These are phyloP conservation scores for Lordiphosa clarofinis DNA, from an alignment of 1,140 invertebrate species.

Conservation along the genomic window DNA sequence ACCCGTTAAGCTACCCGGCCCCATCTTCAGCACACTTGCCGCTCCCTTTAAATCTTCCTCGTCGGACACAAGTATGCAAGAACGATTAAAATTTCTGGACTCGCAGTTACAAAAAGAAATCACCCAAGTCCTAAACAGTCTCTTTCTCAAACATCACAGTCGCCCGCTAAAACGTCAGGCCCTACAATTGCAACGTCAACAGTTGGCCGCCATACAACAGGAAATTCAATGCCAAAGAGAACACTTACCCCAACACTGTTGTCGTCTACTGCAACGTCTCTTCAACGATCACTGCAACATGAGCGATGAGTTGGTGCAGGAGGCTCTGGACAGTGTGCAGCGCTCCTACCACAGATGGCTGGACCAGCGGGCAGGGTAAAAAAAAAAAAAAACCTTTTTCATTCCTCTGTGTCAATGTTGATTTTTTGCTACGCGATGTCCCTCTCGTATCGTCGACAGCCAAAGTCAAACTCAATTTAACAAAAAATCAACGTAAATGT, in stretches of 20 bases:
- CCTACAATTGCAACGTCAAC: neutral
- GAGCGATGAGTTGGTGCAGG: neutral
- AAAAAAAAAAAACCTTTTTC: constrained; percentile 2
- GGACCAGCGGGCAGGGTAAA: neutral
- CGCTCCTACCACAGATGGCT: constrained; percentile 5
- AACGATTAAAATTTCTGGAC: no score
- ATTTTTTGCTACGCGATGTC: constrained; percentile 46
- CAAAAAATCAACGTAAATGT: constrained; percentile 74
- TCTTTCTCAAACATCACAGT: neutral
- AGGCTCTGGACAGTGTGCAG: constrained; percentile 9
- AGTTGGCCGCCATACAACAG: no score
- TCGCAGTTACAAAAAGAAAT: no score
- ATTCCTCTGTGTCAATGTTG: constrained; percentile 59
- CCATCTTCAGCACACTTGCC: neutral
- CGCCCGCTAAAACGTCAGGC: neutral
- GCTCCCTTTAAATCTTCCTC: no score
- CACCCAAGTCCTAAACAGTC: neutral
- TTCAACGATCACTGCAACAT: constrained; percentile 13
- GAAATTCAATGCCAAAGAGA: no score
- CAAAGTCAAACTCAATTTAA: constrained; percentile 72
- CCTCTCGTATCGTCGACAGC: constrained; percentile 35
- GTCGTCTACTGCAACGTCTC: constrained; percentile 1
- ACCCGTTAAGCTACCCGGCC: no score
- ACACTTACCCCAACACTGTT: constrained; percentile 7
- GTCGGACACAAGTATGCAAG: no score